These are phyloP conservation scores for Gibbula magus DNA, from an alignment of 2,888 invertebrate species.

Conservation along the genomic window DNA sequence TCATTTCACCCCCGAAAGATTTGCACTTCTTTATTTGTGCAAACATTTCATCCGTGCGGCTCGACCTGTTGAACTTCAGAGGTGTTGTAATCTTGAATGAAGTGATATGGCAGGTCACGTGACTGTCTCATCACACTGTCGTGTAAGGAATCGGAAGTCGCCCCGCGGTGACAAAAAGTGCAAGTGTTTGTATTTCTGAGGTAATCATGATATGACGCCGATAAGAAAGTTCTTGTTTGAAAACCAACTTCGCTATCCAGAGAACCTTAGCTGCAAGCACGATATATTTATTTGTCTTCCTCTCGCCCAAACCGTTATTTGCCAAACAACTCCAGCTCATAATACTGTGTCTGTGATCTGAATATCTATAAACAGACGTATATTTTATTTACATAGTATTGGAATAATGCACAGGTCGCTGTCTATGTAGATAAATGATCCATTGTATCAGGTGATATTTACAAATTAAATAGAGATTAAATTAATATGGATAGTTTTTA, in stretches of 20 bases:
- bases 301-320: too few relatives aligned
- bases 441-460: too few relatives aligned
- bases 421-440: too few relatives aligned
- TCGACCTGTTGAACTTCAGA: not conserved
- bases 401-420: too few relatives aligned
- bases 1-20: not conserved
- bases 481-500: too few relatives aligned
- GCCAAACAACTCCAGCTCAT: too few relatives aligned
- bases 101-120: not conserved
- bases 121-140: not conserved
- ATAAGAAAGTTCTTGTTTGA: not conserved
- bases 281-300: not conserved
- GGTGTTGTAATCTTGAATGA: not conserved
- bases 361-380: too few relatives aligned
- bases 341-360: too few relatives aligned
- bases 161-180: not conserved
- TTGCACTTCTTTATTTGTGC: not conserved
- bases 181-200: constrained; percentile 15
- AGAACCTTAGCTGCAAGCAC: too few relatives aligned
- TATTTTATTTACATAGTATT: too few relatives aligned
- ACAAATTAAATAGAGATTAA: too few relatives aligned
- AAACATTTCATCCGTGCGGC: not conserved
- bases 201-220: not conserved
- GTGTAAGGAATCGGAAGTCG: not conserved
- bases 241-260: not conserved